Evolutionary conservation across 2,113 vertebrate genomes (phyloP).

Genomic region (Paracanthobrama guichenoti): DNA sequence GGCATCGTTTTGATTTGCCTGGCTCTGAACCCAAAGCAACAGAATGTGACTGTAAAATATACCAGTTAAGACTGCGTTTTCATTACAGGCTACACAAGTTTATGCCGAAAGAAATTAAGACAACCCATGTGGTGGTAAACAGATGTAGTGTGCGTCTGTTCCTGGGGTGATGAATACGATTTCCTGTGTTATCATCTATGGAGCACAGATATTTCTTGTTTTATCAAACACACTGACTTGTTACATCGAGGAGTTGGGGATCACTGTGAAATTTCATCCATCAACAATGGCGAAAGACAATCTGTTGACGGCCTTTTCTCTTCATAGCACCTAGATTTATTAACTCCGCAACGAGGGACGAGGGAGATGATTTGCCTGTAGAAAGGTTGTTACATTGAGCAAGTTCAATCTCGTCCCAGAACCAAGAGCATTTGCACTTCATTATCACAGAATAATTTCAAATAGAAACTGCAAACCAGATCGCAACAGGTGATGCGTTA

Average conservation of each 20-base stretch:
- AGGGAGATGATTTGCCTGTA: conserved; percentile 33
- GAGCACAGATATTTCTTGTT: neutral
- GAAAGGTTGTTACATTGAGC: conserved; percentile 36
- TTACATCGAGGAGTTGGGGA: neutral
- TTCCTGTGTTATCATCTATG: neutral
- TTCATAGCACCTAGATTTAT: conserved; percentile 19
- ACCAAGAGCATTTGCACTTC: conserved; percentile 34
- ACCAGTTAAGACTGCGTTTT: neutral
- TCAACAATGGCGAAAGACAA: neutral
- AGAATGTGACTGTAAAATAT: neutral
- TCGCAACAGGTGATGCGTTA: conserved; percentile 40
- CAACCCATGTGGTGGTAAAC: neutral
- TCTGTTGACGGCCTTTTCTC: neutral
- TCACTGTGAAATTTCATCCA: conserved; percentile 4
- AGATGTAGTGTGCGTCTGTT: conserved; percentile 12
- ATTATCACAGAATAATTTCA: conserved; percentile 48
- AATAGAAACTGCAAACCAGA: conserved; percentile 36
- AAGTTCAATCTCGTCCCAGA: conserved; percentile 22
- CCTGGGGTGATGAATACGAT: neutral
- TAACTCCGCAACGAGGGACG: neutral
- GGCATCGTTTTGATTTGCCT: neutral
- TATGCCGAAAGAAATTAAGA: neutral
- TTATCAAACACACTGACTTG: conserved; percentile 16
- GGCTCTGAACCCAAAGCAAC: neutral
- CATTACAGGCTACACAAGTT: neutral